These are phyloP conservation scores for Hypomesus transpacificus DNA, from an alignment of 2,113 vertebrate genomes.

Conservation along the genomic window DNA sequence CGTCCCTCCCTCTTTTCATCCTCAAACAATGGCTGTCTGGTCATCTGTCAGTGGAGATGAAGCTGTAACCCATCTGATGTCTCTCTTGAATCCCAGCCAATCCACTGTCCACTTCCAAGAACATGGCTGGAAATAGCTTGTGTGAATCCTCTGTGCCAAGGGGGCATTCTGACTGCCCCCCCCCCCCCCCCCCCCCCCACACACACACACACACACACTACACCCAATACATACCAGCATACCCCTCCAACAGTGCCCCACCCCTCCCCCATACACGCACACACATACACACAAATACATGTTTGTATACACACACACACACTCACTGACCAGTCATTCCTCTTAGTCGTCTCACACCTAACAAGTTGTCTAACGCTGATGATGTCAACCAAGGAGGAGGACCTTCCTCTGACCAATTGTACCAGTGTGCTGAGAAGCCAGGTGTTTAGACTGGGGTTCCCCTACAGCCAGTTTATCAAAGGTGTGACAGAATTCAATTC, in stretches of 20 bases:
- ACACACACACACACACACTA: neutral
- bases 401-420: too few relatives aligned
- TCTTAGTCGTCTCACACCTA: too few relatives aligned
- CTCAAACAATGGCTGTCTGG: constrained; percentile 5
- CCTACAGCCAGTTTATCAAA: neutral
- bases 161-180: constrained; percentile 1
- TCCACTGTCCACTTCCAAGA: constrained; percentile 12
- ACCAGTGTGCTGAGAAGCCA: too few relatives aligned
- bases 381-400: too few relatives aligned
- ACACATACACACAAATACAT: too few relatives aligned
- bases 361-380: too few relatives aligned
- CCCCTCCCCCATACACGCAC: too few relatives aligned
- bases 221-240: too few relatives aligned
- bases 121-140: constrained; percentile 29
- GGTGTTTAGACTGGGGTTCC: neutral
- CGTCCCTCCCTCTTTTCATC: neutral
- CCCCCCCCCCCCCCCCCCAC: too few relatives aligned
- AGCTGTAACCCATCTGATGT: neutral
- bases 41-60: constrained; percentile 19
- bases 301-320: too few relatives aligned
- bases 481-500: neutral
- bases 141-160: constrained; percentile 2
- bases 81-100: neutral
- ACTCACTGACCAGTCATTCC: too few relatives aligned
- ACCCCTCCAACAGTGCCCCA: too few relatives aligned